A percentile compares a stretch with the other conserved stretches of the same genome.
Conservation (phyloP, 2,113 vertebrate species). For the Trematomus loennbergii region DNA sequence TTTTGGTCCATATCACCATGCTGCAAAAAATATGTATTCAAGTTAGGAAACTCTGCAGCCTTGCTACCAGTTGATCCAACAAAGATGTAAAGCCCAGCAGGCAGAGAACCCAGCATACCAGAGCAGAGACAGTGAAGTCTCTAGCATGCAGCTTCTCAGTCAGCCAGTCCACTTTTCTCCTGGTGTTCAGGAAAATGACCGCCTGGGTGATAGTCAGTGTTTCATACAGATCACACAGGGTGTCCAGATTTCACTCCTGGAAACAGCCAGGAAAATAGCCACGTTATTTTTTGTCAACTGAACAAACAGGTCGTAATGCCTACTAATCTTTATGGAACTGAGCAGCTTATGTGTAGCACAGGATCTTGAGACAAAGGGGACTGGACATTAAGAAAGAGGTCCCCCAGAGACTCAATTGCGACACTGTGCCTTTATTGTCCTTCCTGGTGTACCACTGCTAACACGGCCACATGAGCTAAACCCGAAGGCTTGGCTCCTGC, state of each 20-base stretch:
- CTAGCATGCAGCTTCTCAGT: slow-evolving; percentile 98
- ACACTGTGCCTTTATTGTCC: slow-evolving; percentile 80
- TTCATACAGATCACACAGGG: slow-evolving; percentile 97
- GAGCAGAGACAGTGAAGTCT: slow-evolving; percentile 97
- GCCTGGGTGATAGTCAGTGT: slow-evolving; percentile 98
- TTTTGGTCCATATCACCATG: slow-evolving; percentile 99
- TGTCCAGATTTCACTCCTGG: slow-evolving; percentile 99
- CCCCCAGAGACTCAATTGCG: slow-evolving; percentile 75
- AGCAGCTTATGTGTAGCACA: slow-evolving; percentile 72
- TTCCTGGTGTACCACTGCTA: slow-evolving; percentile 83
- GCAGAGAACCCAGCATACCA: slow-evolving; percentile 84
- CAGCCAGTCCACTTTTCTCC: slow-evolving; percentile 99
- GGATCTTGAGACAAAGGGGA: slow-evolving; percentile 80
- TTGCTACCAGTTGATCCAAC: not conserved
- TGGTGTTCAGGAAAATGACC: slow-evolving; percentile 98
- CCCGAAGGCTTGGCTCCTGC: slow-evolving; percentile 66
- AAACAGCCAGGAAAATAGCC: not conserved
- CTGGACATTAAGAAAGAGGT: slow-evolving; percentile 87
- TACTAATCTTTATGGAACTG: too few species aligned
- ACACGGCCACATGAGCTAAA: slow-evolving; percentile 78
- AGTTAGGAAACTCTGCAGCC: not conserved
- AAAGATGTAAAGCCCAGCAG: too few species aligned
- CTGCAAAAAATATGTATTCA: slow-evolving; percentile 68
- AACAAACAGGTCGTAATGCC: not conserved
- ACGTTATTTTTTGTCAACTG: not conserved